These are phyloP conservation scores for Monomorium pharaonis DNA, from an alignment of 1,140 invertebrate species.

Conservation along the genomic window DNA sequence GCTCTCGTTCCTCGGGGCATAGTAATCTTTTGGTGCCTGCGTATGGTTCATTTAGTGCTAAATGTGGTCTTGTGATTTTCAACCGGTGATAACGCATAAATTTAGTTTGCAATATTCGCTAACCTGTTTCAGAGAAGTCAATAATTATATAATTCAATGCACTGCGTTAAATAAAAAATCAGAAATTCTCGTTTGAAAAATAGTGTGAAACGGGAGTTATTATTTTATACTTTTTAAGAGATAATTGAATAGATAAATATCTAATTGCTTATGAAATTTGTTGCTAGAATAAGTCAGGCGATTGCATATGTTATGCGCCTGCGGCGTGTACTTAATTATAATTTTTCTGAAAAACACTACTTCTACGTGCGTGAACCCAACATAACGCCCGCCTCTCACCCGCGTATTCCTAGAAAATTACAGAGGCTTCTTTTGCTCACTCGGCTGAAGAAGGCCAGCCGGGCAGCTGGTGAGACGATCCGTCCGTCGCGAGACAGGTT, in stretches of 20 bases:
- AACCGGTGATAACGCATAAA: not conserved
- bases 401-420: conserved; percentile 30
- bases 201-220: not conserved
- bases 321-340: conserved; percentile 5
- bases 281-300: not conserved
- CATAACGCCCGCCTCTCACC: not conserved
- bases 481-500: conserved; percentile 52
- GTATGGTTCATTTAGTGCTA: not conserved
- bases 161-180: not conserved
- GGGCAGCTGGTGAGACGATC: conserved; percentile 47
- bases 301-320: not conserved
- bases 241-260: conserved; percentile 14
- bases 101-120: not conserved
- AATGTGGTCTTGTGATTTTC: not conserved
- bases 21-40: not conserved
- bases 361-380: not conserved
- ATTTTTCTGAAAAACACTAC: not conserved
- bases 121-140: not conserved
- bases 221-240: not conserved
- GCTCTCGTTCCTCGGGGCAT: not conserved
- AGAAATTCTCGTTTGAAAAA: not conserved
- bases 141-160: not conserved
- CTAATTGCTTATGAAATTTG: not conserved
- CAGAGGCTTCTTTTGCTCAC: conserved; percentile 15
- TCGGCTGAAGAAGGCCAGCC: not conserved